Conservation (phyloP, 2,888 invertebrate genomes). For the Deroplatys truncata region DNA sequence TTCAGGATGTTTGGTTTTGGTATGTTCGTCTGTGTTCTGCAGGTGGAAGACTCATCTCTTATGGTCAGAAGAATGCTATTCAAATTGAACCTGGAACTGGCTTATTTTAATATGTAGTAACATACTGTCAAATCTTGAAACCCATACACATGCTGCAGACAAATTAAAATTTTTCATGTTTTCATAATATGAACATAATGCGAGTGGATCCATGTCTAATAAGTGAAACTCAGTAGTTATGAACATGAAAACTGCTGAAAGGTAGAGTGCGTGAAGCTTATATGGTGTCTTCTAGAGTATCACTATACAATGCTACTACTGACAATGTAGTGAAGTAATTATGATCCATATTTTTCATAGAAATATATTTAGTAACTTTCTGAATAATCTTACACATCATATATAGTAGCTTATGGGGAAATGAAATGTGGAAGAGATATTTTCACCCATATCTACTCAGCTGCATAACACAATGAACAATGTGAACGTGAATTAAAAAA, state of each 20-base stretch:
- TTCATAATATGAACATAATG: neutral
- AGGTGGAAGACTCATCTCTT: neutral
- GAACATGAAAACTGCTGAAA: too few species aligned
- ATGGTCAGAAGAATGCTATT: neutral
- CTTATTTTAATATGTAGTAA: neutral
- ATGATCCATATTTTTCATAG: neutral
- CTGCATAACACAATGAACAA: too few species aligned
- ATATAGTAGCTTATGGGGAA: neutral
- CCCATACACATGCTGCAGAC: neutral
- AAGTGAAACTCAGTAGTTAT: neutral
- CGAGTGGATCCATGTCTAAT: neutral
- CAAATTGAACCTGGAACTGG: neutral
- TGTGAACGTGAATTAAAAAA: too few species aligned
- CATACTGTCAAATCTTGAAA: neutral
- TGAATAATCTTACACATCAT: neutral
- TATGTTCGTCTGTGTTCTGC: neutral
- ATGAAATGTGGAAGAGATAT: too few species aligned
- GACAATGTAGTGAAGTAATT: neutral
- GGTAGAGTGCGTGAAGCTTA: neutral
- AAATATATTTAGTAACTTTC: neutral
- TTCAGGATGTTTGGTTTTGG: neutral
- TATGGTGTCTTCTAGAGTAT: too few species aligned
- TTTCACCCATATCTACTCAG: too few species aligned
- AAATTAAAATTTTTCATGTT: neutral
- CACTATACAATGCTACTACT: too few species aligned